Base-by-base conservation (phyloP, 2,113 vertebrate species). In the Gasterosteus nipponicus region DNA sequence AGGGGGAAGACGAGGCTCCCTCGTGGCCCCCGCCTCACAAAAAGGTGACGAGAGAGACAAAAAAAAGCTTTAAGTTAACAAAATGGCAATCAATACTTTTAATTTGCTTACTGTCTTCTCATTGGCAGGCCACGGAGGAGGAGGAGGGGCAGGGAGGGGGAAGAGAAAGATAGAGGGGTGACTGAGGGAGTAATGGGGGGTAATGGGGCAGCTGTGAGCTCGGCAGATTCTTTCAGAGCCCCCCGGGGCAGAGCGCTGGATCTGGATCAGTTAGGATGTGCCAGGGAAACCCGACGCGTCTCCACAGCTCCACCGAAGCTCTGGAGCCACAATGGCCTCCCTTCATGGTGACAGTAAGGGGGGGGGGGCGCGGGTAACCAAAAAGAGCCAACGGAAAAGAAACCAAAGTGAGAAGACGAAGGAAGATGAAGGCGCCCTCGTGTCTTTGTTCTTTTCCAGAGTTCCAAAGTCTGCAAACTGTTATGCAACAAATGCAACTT, bases 61-160 rank as follows among this genome's bases (percentile, higher is more conserved):
- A 75, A 71, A 76, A 92, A 92, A 78, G 88, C 92, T 90, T 95
- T 93, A 93, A 91, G 92, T 92, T 92, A 91, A 95, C 93, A 95
- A 96, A 96, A 96, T 87, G 94, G 91, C 89, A 94, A 97, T 97
- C 95, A 85, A 97, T 97, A 96, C 93, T 95, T 96, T 96, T 96
- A 96, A 97, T 97, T 97, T 96, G 95, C 96, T 96, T 94, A 94
- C 94, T 94, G 64, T 66, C 46, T 35, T 35, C 44, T 51, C 64
- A 66, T 66, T 96, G 96, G 95, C 94, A 91, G 89, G 93, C 85
- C 92, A 92, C 92, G 94, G 89, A 91, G 93, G 38, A 29, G 31
- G n/a, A 22, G 22, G 42, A 22, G 56, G 90, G 89, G 69, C 22
- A 26, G 51, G 75, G 22, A 5, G 58, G 56, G 62, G 53, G 6